Conservation (phyloP, 2,888 invertebrate species). For the Drosophila birchii region DNA sequence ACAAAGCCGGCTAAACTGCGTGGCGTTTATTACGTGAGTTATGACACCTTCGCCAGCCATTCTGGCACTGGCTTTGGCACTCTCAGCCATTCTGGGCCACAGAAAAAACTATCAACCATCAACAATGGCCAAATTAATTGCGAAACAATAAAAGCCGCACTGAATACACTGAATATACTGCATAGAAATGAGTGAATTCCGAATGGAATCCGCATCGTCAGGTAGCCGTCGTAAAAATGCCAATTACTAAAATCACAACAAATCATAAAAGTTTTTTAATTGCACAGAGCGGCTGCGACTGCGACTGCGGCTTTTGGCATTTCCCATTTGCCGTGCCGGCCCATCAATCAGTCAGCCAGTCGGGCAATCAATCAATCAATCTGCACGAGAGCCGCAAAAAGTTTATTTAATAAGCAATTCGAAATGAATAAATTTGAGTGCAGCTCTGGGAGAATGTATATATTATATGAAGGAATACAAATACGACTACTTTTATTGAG, state of each 20-base stretch:
- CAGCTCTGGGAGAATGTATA: background rate
- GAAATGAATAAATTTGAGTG: conserved; percentile 27
- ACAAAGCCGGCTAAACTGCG: conserved; percentile 60
- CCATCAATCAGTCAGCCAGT: conserved; percentile 46
- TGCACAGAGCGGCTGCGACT: conserved; percentile 26
- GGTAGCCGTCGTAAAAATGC: conserved; percentile 63
- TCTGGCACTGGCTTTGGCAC: conserved; percentile 20
- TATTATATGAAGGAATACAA: background rate
- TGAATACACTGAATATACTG: conserved; percentile 46
- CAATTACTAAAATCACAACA: conserved; percentile 74
- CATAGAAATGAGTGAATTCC: conserved; percentile 54
- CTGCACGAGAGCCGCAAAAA: conserved; percentile 23
- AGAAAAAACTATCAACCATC: conserved; percentile 54
- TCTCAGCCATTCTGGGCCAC: conserved; percentile 8
- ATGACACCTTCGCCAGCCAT: conserved; percentile 61
- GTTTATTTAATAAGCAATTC: conserved; percentile 41
- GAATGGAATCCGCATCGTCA: conserved; percentile 46
- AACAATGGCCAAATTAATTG: conserved; percentile 69
- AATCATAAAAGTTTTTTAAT: conserved; percentile 72
- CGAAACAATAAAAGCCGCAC: conserved; percentile 63
- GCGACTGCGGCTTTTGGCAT: conserved; percentile 42
- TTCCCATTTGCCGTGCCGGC: conserved; percentile 26
- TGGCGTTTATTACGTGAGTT: conserved; percentile 67
- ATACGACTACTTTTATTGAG: background rate
- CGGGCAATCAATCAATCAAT: conserved; percentile 34